Base-by-base conservation (phyloP, 2,888 invertebrate genomes). In the Eristalis arbustorum region DNA sequence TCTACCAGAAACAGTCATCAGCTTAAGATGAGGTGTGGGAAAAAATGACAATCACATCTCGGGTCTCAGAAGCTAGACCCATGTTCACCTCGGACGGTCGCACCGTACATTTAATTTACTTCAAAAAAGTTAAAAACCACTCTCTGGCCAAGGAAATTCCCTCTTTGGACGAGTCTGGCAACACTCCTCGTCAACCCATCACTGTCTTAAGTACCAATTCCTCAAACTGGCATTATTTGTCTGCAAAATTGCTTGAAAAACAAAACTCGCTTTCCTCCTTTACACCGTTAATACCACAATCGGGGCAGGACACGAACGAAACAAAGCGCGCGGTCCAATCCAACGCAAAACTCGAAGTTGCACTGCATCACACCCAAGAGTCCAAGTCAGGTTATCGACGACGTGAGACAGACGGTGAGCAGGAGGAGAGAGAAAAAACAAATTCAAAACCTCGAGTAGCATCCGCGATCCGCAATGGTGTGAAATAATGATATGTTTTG, bases 401-500 rank as follows among this genome's bases (percentile, higher is more conserved):
- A 40, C 56, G 28, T 68, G 13, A n/a, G n/a, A n/a, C n/a, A n/a
- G 18, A 31, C 63, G 34, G 23, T 22, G 49, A 67, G 22, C 40
- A 42, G 31, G 14, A 66, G 10, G 49, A 6, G 18, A 57, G n/a
- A 57, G 23, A 71, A 57, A 40, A 67, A 18, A 31, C n/a, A 63
- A 84, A 72, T 34, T 31, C 4, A 4, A 64, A 72, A 78, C 69
- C 75, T 79, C 62, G 87, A 87, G 83, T 87, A 85, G 89, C 88
- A 88, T 88, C 89, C 88, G 88, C 89, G 87, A 89, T 89, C 89
- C 88, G 88, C 89, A 90, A 90, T 90, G 90, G 90, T 90, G 90
- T 90, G 90, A 90, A 90, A 90, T 90, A 91, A 91, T 91, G 89
- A 91, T 90, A 91, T 88, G 90, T 89, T 90, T 90, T 88, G 88